Conservation (phyloP, 2,797 vertebrate genomes). For the Danio tinwini region DNA sequence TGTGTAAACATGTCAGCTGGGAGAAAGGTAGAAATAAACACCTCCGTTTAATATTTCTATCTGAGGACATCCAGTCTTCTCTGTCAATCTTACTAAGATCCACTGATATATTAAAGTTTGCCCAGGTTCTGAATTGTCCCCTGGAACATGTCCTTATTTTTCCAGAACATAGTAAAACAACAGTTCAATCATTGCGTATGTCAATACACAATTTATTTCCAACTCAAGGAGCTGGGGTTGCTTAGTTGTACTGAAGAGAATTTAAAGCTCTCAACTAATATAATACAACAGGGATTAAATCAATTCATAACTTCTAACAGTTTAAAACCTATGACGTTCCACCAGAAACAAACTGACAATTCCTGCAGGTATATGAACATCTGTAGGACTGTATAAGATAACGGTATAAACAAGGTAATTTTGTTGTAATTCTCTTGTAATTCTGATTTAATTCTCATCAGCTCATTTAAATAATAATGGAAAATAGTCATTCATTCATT, state of each 20-base stretch:
- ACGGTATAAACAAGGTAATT: too few relatives aligned
- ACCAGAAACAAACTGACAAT: background rate
- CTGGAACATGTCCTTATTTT: conserved; percentile 3
- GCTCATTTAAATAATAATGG: too few relatives aligned
- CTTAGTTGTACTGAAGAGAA: conserved; percentile 9
- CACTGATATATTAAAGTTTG: background rate
- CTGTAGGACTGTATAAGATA: too few relatives aligned
- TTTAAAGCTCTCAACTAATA: conserved; percentile 21
- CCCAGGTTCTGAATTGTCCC: background rate
- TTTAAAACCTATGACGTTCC: background rate
- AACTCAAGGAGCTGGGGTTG: background rate
- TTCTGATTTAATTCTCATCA: too few relatives aligned
- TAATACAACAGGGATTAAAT: conserved; percentile 26
- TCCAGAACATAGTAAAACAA: background rate
- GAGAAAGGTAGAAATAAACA: background rate
- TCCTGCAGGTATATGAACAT: too few relatives aligned
- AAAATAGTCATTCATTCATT: too few relatives aligned
- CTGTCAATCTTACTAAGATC: conserved; percentile 2
- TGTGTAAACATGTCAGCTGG: background rate
- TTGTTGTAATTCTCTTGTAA: too few relatives aligned
- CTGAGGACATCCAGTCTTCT: background rate
- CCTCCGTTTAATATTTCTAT: background rate
- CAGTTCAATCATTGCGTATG: background rate
- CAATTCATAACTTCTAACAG: too few relatives aligned
- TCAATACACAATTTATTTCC: background rate